Evolutionary conservation across 2,888 invertebrate genomes (phyloP), one percentile per base, ranked within the genome.

Genomic region (Drosophila vallismaia): DNA sequence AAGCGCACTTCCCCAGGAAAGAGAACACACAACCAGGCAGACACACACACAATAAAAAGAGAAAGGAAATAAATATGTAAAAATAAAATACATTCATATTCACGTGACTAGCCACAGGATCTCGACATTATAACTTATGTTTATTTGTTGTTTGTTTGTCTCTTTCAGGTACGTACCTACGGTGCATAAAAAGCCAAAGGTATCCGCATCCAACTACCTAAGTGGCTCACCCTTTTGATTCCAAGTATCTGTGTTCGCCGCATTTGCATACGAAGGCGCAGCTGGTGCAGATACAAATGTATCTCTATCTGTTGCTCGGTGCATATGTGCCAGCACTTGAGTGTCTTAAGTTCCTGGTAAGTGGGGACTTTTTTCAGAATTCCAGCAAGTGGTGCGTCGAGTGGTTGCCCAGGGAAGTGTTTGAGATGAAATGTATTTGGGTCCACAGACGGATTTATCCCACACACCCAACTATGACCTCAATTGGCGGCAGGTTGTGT

Each of bases 321-420:
- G 58, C 63, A 72, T 81, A 63, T 78, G 53, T 71, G 74, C 48
- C 57, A 40, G 60, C 78, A 76, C 82, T 82, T 80, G 80, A 82
- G 86, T 78, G 70, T 82, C 82, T 82, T 82, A 82, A 82, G 82
- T 86, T 82, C 64, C 75, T 60, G 83, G 79, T 71, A 81, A 86
- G 84, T 82, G 85, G 77, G 56, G 79, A 79, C 76, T 78, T 79
- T 86, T 86, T 79, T 86, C 74, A 76, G 76, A 79, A 84, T 84
- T 76, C 78, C 82, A 75, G 73, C 85, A 84, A 84, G 86, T 86
- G 76, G 71, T 75, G 72, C 75, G 70, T 68, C 74, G 74, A 82
- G 83, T 80, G 83, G 77, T 63, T 77, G 69, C 54, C 77, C 83
- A 58, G 59, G 71, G 79, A 75, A 62, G 75, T 75, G 53, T 40